phyloP scores from a whole-genome alignment of 2,113 vertebrate species.

The Burhinus bistriatus region DNA sequence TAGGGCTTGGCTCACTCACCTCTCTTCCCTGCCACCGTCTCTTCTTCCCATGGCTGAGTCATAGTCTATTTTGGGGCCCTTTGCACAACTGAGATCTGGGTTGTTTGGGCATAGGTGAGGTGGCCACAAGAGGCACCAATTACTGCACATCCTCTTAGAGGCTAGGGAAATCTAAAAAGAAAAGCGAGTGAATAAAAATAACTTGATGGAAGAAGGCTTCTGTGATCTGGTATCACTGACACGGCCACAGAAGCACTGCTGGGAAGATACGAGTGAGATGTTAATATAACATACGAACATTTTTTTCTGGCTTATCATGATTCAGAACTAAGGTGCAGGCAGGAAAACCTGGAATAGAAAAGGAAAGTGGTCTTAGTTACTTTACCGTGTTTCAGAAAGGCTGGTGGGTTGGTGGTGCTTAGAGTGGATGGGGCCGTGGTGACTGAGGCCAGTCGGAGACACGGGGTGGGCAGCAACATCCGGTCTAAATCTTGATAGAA shows the following conservation, averaged over 20 bases:
- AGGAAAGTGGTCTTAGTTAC: not conserved
- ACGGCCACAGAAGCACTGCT: conserved; percentile 3
- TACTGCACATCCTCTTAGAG: not conserved
- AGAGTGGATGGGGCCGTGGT: not conserved
- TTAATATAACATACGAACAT: not conserved
- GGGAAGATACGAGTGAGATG: not conserved
- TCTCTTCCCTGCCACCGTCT: not conserved
- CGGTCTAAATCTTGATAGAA: not conserved
- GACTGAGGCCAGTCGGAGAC: not conserved
- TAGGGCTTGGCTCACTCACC: not conserved
- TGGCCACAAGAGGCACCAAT: not conserved
- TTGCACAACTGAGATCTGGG: not conserved
- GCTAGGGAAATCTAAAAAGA: not conserved
- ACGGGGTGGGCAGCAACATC: not conserved
- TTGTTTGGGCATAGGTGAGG: conserved; percentile 8
- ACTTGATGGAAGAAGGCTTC: conserved; percentile 1
- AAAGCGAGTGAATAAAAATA: conserved; percentile 35
- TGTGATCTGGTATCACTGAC: not conserved
- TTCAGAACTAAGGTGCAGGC: not conserved
- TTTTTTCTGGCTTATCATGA: not conserved
- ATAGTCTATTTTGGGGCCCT: not conserved
- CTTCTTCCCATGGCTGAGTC: conserved; percentile 4
- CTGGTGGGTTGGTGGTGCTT: not conserved
- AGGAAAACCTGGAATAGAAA: not conserved
- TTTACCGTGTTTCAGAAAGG: not conserved